Conservation (phyloP, 2,888 invertebrate species). For the Macaria liturata region DNA sequence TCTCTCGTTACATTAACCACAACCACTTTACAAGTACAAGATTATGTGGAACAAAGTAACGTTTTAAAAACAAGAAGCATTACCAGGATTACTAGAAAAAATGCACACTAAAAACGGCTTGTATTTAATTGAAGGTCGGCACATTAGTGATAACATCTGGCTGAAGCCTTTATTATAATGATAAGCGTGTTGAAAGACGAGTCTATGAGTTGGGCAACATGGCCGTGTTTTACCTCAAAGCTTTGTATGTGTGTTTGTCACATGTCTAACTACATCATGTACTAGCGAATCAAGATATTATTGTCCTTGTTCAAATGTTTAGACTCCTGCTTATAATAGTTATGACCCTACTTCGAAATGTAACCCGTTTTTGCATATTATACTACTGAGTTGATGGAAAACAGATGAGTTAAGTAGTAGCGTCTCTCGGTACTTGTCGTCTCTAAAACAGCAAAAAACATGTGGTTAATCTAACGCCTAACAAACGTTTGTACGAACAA, state of each 20-base stretch:
- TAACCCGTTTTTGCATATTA: no score
- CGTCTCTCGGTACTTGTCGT: no score
- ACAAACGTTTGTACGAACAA: no score
- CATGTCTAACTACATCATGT: background rate
- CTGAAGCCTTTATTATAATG: slow-evolving; percentile 22
- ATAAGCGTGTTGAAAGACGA: slow-evolving; percentile 24
- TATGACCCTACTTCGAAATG: no score
- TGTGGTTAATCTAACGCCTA: no score
- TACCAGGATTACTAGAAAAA: slow-evolving; percentile 15
- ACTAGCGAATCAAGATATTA: no score
- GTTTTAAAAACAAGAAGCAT: slow-evolving; percentile 5
- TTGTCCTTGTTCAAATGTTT: no score
- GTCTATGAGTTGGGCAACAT: slow-evolving; percentile 17
- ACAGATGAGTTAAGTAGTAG: no score
- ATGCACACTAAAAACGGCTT: slow-evolving; percentile 22
- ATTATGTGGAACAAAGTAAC: slow-evolving; percentile 13
- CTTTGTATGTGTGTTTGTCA: slow-evolving; percentile 4
- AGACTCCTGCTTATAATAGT: no score
- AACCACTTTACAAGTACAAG: background rate
- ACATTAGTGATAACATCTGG: slow-evolving; percentile 29
- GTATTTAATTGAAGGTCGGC: slow-evolving; percentile 25
- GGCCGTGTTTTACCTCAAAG: slow-evolving; percentile 20
- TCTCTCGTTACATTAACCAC: no score
- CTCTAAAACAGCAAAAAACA: no score
- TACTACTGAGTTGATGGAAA: no score